Conservation (phyloP, 2,888 invertebrate genomes). For the Atherix ibis region DNA sequence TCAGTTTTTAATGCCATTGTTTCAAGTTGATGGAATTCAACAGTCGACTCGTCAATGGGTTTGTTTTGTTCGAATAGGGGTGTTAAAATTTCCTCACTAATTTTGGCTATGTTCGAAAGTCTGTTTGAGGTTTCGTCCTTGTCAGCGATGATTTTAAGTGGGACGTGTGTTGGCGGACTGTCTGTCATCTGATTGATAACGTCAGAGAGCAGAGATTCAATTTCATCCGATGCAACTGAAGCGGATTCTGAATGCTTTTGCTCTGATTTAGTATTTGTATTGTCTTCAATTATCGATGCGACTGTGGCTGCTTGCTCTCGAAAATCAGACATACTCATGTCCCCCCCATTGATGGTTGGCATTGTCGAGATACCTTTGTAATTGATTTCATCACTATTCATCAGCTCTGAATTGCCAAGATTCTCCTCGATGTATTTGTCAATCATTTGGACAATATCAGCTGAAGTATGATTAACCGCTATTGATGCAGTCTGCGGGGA, state of each 20-base stretch:
- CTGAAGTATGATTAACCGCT: not conserved
- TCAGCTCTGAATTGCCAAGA: not conserved
- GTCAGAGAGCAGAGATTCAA: constrained; percentile 27
- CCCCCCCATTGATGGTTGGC: not conserved
- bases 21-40: too few species aligned
- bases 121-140: constrained; percentile 14
- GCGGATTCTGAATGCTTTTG: constrained; percentile 13
- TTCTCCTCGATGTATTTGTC: constrained; percentile 14
- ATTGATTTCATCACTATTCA: not conserved
- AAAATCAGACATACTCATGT: constrained; percentile 26
- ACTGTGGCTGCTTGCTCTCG: constrained; percentile 30
- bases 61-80: not conserved
- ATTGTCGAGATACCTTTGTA: not conserved
- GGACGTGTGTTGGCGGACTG: constrained; percentile 3
- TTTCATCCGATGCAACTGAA: constrained; percentile 14
- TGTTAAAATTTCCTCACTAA: constrained; percentile 20
- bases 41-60: too few species aligned
- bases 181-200: constrained; percentile 25
- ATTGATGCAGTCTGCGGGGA: too few species aligned
- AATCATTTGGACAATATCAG: constrained; percentile 8
- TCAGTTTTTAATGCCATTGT: too few species aligned
- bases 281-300: constrained; percentile 28
- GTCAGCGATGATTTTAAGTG: constrained; percentile 2
- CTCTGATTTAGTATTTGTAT: constrained; percentile 12
- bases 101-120: constrained; percentile 23